Conservation (phyloP, 2,797 vertebrate genomes). For the Anguilla pacifica region DNA sequence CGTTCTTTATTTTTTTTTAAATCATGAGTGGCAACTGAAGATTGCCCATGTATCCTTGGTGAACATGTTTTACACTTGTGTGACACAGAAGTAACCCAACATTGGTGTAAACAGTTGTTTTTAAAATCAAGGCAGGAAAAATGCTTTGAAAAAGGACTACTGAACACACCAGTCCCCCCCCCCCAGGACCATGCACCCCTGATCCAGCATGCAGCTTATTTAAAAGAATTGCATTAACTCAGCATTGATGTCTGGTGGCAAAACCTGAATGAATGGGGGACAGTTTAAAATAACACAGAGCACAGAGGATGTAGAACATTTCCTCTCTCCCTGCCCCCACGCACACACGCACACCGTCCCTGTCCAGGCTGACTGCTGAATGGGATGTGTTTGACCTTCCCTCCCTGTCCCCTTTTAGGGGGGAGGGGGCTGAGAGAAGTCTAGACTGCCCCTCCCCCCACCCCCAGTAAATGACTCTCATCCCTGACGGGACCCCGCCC, state of each 20-base stretch:
- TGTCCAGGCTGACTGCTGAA: background rate
- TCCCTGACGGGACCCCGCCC: background rate
- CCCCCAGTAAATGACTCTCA: background rate
- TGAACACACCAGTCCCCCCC: no score
- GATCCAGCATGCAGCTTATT: no score
- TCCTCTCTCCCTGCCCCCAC: background rate
- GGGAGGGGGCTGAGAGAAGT: background rate
- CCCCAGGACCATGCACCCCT: background rate
- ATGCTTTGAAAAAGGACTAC: no score
- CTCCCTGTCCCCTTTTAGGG: background rate
- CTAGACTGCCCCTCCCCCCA: slow-evolving; percentile 1
- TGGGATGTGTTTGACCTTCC: background rate
- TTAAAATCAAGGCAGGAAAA: background rate
- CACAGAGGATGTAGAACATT: background rate
- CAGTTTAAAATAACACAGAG: background rate
- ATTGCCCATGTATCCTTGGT: no score
- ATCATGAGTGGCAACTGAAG: no score
- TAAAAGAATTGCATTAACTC: background rate
- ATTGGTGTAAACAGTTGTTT: background rate
- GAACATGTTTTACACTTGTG: no score
- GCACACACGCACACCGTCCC: background rate
- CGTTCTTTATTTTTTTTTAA: no score
- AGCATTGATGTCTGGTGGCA: background rate
- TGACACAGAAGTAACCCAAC: no score
- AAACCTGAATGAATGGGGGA: background rate